A percentile compares a stretch with the other conserved stretches of the same genome.
These are phyloP conservation scores for Octopus bimaculoides DNA, from an alignment of 1,140 invertebrate species.

Conservation along the genomic window DNA sequence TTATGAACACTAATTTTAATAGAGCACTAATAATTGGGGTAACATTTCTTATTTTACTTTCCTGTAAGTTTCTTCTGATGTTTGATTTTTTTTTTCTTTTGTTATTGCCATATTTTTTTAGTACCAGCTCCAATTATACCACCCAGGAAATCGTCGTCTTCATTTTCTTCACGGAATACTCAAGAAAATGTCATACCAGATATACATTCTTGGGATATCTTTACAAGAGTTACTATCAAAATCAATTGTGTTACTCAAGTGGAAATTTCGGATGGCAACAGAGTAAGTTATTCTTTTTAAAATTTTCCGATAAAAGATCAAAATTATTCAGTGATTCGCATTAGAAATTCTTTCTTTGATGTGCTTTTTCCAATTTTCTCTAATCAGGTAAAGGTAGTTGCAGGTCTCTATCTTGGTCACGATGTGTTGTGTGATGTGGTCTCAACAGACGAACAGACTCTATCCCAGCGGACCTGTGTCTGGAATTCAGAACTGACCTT, in stretches of 20 bases:
- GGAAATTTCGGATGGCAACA: not conserved
- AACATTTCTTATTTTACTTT: too few species aligned
- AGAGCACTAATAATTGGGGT: too few species aligned
- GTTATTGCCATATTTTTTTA: not conserved
- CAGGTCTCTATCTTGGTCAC: slow-evolving; percentile 39
- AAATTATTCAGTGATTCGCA: too few species aligned
- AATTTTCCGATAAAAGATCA: not conserved
- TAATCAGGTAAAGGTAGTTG: slow-evolving; percentile 36
- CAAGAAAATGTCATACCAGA: too few species aligned
- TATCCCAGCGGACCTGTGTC: slow-evolving; percentile 27
- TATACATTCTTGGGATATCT: not conserved
- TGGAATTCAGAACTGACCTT: slow-evolving; percentile 29
- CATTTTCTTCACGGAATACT: too few species aligned
- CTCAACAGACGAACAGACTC: slow-evolving; percentile 28
- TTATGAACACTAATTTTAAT: too few species aligned
- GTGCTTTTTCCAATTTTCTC: too few species aligned
- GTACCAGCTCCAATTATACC: slow-evolving; percentile 21
- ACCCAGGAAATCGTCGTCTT: not conserved
- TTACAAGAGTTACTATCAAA: not conserved
- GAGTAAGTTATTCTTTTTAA: not conserved
- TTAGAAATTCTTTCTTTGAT: too few species aligned
- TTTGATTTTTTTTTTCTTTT: not conserved
- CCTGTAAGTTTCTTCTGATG: too few species aligned
- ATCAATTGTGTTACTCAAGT: not conserved
- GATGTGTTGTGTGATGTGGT: slow-evolving; percentile 33